Base-by-base conservation (phyloP, 2,797 vertebrate genomes). In the Eulemur coronatus region DNA sequence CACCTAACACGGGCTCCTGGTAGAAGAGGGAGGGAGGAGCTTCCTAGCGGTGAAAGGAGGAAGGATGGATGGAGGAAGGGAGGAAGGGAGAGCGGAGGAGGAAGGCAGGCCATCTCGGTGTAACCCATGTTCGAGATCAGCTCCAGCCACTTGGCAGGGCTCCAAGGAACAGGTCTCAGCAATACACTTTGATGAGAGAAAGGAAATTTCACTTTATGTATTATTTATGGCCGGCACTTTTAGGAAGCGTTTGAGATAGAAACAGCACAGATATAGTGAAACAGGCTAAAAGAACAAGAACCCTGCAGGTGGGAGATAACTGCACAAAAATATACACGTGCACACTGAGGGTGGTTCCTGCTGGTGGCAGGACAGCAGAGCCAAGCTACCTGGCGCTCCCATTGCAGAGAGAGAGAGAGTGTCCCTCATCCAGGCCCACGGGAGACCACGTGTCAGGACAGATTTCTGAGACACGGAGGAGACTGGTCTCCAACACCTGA, bases 151-250 rank as follows among this genome's bases (percentile, higher is more conserved):
- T 46, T 63, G 95, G 91, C 92, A 43, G 46, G 70, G 38, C 92
- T 88, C 95, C 84, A 41, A 57, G 95, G 87, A 90, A 78, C 0
- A 88, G 63, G 87, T 41, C 86, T 79, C 86, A 50, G 73, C 72
- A 15, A 65, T 4, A 7, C 20, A 18, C 84, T 93, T 86, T 38
- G 95, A 94, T 46, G 87, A 75, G 43, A 84, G 59, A 69, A 48
- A 69, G 89, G 80, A 91, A 50, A 73, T 94, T 81, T 69, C 80
- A 13, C 78, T 52, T 90, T 72, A 79, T 95, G 55, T 97, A 84
- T 89, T 91, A 81, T 96, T 59, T 59, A 59, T 28, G 57, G 38
- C 65, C 22, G 7, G 67, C 26, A 67, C 72, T 84, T 92, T 92
- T 26, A 67, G 85, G 55, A 79, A 78, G 67, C 52, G 50, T 75